Conservation (phyloP, 2,888 invertebrate genomes). For the Aelia acuminata region DNA sequence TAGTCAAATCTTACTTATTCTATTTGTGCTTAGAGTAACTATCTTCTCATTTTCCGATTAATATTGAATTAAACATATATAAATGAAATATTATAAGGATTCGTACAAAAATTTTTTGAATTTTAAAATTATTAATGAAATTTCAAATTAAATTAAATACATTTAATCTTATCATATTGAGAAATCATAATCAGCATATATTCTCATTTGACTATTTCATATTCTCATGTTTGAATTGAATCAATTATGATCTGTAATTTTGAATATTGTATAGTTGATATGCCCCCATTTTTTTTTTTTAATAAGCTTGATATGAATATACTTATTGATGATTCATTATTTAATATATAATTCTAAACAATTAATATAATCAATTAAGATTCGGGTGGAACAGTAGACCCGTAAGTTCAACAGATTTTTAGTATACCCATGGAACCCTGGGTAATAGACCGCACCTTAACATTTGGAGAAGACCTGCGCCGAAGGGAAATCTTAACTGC, state of each 20-base stretch:
- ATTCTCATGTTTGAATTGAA: too few species aligned
- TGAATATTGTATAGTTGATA: not conserved
- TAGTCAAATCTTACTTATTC: too few species aligned
- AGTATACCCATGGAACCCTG: not conserved
- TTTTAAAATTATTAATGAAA: too few species aligned
- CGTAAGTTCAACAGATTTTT: not conserved
- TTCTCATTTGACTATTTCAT: too few species aligned
- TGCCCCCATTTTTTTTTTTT: not conserved
- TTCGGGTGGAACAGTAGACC: not conserved
- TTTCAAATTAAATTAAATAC: too few species aligned
- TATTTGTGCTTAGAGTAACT: too few species aligned
- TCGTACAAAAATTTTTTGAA: too few species aligned
- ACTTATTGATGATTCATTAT: not conserved
- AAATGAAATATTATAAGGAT: too few species aligned
- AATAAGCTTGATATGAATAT: not conserved
- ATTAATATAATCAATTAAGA: not conserved
- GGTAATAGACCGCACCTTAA: constrained; percentile 42
- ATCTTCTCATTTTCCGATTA: too few species aligned
- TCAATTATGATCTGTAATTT: not conserved
- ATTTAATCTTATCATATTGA: too few species aligned
- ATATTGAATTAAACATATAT: too few species aligned
- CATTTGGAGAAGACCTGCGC: constrained; percentile 46
- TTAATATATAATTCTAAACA: not conserved
- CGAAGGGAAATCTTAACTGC: not conserved
- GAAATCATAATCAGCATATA: too few species aligned